Base-by-base conservation (phyloP, 2,888 invertebrate species). In the Polydrusus cervinus region DNA sequence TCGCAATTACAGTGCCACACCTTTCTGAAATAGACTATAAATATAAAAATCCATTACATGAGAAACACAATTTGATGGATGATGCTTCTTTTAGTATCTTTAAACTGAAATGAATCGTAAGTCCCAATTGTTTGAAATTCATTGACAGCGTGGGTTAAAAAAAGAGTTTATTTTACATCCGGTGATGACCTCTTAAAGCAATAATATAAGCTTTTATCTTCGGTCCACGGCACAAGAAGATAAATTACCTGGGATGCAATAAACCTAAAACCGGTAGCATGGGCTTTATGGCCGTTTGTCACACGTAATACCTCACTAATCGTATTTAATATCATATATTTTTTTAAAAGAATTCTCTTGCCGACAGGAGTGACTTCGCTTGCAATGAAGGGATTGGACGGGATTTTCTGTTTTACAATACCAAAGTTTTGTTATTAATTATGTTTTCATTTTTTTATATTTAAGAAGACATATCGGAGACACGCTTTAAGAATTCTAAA, bases 181-280 rank as follows among this genome's bases (percentile, higher is more conserved):
- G 25, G 5, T 25, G 25, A 25, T 25, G 25, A 25, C 1, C 25
- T 25, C 25, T 25, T 25, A 5, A 25, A 25, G n/a, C n/a, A n/a
- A 13, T 43, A 43, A n/a, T 40, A 40, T 47, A 30, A 30, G 30
- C 30, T 53, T 30, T 53, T 30, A 53, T 30, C 53, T 53, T 53
- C 53, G 25, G 20, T 3, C n/a, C 38, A 11, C 16, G 38, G 38
- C 10, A 38, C 34, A 60, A 60, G 9, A 60, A 38, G 57, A 60
- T 60, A 60, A 60, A 60, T 60, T 60, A 38, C 18, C 11, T 34
- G 2, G 57, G 18, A 16, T 38, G 38, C 11, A 60, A 60, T 60
- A 60, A 60, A 38, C 16, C 38, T 47, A 64, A 64, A 64, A 64
- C 64, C 64, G 64, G 64, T 64, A 64, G 64, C 64, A 64, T 64